These are phyloP conservation scores for Cossypha niveicapilla DNA, from an alignment of 2,797 vertebrate genomes.

Conservation along the genomic window DNA sequence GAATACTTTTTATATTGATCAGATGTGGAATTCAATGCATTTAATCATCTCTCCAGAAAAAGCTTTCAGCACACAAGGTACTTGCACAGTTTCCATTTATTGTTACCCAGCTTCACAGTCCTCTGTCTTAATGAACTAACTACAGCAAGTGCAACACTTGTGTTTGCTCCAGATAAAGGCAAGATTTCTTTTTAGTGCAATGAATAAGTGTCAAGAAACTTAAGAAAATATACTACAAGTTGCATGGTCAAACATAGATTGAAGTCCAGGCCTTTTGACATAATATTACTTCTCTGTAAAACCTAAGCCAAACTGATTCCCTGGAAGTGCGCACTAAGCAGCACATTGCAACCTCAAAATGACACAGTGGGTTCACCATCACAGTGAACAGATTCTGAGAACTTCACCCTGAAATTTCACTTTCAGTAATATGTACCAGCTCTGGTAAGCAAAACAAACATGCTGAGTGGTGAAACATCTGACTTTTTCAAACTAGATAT, in stretches of 20 bases:
- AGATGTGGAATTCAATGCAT: background rate
- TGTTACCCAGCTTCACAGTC: background rate
- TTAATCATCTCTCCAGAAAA: background rate
- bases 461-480: background rate
- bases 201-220: background rate
- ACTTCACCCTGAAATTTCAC: background rate
- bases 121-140: background rate
- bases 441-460: background rate
- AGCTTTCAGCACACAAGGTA: background rate
- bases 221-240: background rate
- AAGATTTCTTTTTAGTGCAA: background rate
- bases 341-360: background rate
- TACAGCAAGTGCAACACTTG: background rate
- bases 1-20: background rate
- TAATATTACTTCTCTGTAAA: background rate
- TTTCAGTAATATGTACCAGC: fast-evolving
- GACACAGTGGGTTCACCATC: background rate
- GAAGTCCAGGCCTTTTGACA: background rate
- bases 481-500: background rate
- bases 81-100: background rate
- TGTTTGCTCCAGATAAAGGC: background rate
- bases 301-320: background rate
- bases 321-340: background rate
- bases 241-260: background rate
- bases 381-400: background rate